A percentile compares a stretch with the other conserved stretches of the same genome.
Evolutionary conservation across 2,888 invertebrate species (phyloP).

Genomic region (Ctenicera cuprea): DNA sequence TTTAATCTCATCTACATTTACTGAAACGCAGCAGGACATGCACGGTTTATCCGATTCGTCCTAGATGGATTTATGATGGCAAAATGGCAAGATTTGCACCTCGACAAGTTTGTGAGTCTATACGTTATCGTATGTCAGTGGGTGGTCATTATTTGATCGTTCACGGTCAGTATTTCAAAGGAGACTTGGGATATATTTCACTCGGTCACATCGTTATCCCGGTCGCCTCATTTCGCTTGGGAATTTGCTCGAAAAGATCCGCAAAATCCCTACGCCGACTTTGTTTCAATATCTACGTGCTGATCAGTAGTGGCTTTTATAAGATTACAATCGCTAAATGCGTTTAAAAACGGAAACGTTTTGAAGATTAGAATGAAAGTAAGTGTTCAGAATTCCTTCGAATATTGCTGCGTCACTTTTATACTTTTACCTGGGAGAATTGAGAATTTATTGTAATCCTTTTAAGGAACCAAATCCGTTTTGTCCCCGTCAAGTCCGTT

Average conservation of each 20-base stretch:
- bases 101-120: conserved; percentile 48
- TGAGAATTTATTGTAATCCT: conserved; percentile 55
- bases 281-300: conserved; percentile 33
- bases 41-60: conserved; percentile 38
- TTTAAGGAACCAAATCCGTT: conserved; percentile 60
- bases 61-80: conserved; percentile 43
- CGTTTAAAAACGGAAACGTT: conserved; percentile 22
- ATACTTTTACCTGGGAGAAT: conserved; percentile 43
- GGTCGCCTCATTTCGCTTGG: conserved; percentile 48
- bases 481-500: conserved; percentile 57
- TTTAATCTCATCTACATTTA: conserved; percentile 40
- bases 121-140: conserved; percentile 47
- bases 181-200: conserved; percentile 48
- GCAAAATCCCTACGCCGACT: conserved; percentile 33
- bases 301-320: conserved; percentile 30
- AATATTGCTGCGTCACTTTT: conserved; percentile 6
- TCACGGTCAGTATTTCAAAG: conserved; percentile 56
- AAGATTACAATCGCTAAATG: conserved; percentile 20
- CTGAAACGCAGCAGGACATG: conserved; percentile 39
- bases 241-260: conserved; percentile 45
- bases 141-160: conserved; percentile 58
- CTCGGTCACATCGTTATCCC: conserved; percentile 51
- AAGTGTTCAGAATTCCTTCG: background rate
- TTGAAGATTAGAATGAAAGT: conserved; percentile 11
- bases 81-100: conserved; percentile 49